phyloP scores from a whole-genome alignment of 2,888 invertebrate species.

The Dexiosoma caninum region DNA sequence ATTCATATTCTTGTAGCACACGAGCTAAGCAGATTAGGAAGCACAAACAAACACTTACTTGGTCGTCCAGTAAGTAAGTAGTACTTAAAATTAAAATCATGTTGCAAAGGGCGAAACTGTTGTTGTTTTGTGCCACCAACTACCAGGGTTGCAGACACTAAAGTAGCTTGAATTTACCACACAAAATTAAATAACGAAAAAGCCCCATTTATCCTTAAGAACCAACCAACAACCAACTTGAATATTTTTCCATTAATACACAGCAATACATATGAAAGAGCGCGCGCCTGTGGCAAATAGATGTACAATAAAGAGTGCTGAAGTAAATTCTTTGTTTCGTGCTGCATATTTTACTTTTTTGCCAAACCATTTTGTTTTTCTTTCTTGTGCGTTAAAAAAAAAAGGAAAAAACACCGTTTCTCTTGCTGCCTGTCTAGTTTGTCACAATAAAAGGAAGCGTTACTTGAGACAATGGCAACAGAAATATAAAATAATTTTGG shows the following conservation, averaged over 20 bases:
- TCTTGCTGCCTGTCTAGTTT: background rate
- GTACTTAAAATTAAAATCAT: conserved; percentile 17
- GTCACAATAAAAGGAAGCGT: conserved; percentile 10
- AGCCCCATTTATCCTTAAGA: conserved; percentile 40
- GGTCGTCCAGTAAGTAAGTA: background rate
- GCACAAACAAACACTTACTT: too few species aligned
- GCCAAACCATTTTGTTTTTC: background rate
- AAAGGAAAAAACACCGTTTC: conserved; percentile 4
- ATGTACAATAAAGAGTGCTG: background rate
- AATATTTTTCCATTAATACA: conserved; percentile 15
- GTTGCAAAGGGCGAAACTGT: conserved; percentile 70
- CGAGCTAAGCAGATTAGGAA: background rate
- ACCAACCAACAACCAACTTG: background rate
- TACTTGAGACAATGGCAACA: background rate
- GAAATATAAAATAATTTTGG: background rate
- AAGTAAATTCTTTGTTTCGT: background rate
- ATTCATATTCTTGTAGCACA: conserved; percentile 19
- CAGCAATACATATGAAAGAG: background rate
- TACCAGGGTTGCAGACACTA: conserved; percentile 66
- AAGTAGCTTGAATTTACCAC: background rate
- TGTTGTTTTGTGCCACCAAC: conserved; percentile 76
- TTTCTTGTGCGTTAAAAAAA: background rate
- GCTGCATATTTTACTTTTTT: background rate
- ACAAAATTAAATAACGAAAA: background rate
- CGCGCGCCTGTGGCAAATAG: background rate